A percentile compares a stretch with the other conserved stretches of the same genome.
Evolutionary conservation across 2,888 invertebrate species (phyloP).

Genomic region (Platycheirus rosarum): DNA sequence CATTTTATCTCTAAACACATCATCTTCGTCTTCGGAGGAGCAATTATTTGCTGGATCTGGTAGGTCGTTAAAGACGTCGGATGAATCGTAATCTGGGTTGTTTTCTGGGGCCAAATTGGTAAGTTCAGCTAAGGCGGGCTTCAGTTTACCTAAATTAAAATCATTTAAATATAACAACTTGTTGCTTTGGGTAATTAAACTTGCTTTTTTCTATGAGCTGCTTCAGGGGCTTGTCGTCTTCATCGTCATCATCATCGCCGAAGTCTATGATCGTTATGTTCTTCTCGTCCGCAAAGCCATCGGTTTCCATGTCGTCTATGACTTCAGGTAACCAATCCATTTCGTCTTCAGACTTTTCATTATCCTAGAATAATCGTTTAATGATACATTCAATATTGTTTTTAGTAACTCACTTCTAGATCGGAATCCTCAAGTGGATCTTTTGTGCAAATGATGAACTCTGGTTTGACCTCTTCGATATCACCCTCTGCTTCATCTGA

Average conservation of each 20-base stretch:
- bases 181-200: not conserved
- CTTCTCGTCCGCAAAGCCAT: constrained; percentile 31
- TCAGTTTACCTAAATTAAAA: constrained; percentile 44
- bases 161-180: not conserved
- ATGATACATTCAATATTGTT: too few relatives aligned
- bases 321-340: constrained; percentile 55
- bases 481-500: constrained; percentile 49
- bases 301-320: constrained; percentile 41
- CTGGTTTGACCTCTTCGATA: constrained; percentile 65
- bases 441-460: constrained; percentile 59
- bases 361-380: constrained; percentile 41
- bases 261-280: not conserved
- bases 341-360: constrained; percentile 63
- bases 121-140: constrained; percentile 1
- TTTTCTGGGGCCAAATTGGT: not conserved
- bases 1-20: constrained; percentile 53
- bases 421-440: constrained; percentile 76
- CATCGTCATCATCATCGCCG: constrained; percentile 66
- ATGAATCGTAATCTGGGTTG: constrained; percentile 31
- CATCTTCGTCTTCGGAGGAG: constrained; percentile 50
- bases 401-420: constrained; percentile 61
- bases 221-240: constrained; percentile 74
- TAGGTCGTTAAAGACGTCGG: constrained; percentile 58
- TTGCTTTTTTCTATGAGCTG: constrained; percentile 64
- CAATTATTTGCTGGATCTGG: constrained; percentile 40